phyloP scores from a whole-genome alignment of 1,140 invertebrate species.

The Eriocheir sinensis region DNA sequence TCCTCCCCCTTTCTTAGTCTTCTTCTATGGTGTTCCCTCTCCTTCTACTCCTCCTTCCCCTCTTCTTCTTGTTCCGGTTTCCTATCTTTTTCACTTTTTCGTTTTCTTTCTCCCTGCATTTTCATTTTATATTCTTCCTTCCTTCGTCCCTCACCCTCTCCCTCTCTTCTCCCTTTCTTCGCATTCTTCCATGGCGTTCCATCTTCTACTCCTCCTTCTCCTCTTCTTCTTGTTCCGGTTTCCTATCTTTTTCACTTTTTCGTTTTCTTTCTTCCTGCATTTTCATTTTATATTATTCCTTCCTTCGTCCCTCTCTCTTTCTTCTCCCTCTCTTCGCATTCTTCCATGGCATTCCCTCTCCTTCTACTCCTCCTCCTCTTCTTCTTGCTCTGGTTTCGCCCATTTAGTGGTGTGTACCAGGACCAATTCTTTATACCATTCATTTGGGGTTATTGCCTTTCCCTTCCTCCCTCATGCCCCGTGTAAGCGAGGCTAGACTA shows the following conservation, averaged over 20 bases:
- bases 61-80: background rate
- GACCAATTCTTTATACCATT: slow-evolving; percentile 63
- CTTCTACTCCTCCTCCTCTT: slow-evolving; percentile 31
- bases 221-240: background rate
- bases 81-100: background rate
- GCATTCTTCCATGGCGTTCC: background rate
- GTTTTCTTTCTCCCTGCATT: background rate
- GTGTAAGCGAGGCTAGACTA: slow-evolving; percentile 54
- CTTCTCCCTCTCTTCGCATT: background rate
- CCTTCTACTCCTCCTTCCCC: background rate
- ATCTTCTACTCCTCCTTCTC: slow-evolving; percentile 6
- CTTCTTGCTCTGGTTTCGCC: slow-evolving; percentile 35
- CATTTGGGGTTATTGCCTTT: slow-evolving; percentile 56
- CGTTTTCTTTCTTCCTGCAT: background rate
- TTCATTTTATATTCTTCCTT: background rate
- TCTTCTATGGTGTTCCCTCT: background rate
- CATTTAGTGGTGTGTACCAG: slow-evolving; percentile 57
- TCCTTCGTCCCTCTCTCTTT: background rate
- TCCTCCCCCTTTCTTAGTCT: background rate
- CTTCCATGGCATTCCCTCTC: background rate
- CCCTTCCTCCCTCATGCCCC: slow-evolving; percentile 49
- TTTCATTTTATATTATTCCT: background rate
- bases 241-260: background rate
- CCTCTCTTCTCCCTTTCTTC: background rate
- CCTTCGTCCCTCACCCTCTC: background rate